Evolutionary conservation across 2,888 invertebrate species (phyloP).

Genomic region (Scaeva pyrastri): DNA sequence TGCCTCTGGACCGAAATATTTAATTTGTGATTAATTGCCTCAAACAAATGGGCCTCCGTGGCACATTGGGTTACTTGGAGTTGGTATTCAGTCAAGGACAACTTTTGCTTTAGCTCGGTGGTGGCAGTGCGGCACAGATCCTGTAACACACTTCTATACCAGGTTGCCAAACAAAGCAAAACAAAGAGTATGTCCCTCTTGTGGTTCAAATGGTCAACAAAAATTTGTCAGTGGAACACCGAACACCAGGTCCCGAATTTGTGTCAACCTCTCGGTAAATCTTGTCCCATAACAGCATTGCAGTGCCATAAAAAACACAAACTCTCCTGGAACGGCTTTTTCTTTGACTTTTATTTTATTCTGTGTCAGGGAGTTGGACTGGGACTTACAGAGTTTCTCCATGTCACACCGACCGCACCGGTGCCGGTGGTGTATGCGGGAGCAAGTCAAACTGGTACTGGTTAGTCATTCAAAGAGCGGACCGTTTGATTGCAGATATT

Average conservation of each 20-base stretch:
- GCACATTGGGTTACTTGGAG: not conserved
- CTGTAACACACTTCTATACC: constrained; percentile 20
- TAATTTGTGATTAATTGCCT: constrained; percentile 68
- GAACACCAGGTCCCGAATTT: constrained; percentile 48
- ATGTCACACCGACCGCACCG: not conserved
- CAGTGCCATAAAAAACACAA: too few relatives aligned
- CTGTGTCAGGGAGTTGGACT: constrained; percentile 13
- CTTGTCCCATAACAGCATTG: constrained; percentile 32
- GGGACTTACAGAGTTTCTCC: constrained; percentile 55
- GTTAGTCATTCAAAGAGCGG: constrained; percentile 49
- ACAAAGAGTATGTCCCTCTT: constrained; percentile 18
- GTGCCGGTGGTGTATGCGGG: not conserved
- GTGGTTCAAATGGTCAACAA: constrained; percentile 58
- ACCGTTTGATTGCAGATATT: constrained; percentile 21
- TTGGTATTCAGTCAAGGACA: constrained; percentile 56
- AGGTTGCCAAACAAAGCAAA: constrained; percentile 9
- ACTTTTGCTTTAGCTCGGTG: constrained; percentile 21
- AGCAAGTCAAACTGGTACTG: constrained; percentile 72
- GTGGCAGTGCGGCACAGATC: constrained; percentile 8
- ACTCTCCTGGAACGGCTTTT: constrained; percentile 7
- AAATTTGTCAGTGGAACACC: constrained; percentile 42
- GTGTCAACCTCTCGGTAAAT: constrained; percentile 59
- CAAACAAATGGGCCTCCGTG: constrained; percentile 38
- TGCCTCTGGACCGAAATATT: constrained; percentile 36
- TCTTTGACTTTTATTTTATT: not conserved